phyloP scores from a whole-genome alignment of 1,140 invertebrate species.

The Melipona quadrifasciata region DNA sequence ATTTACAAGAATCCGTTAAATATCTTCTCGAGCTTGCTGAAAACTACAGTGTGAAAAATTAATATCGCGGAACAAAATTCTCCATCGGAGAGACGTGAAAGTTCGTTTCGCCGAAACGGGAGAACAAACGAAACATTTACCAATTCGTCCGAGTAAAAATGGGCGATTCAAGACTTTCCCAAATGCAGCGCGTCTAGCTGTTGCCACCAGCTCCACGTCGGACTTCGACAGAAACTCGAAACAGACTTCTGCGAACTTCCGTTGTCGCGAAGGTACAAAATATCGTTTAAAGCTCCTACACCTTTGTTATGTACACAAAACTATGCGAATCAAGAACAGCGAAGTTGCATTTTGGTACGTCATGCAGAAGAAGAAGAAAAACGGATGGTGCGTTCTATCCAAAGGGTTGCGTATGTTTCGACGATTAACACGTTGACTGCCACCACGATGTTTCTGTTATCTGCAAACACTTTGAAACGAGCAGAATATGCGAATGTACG shows the following conservation, averaged over 20 bases:
- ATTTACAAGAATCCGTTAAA: not conserved
- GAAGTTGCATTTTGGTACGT: not conserved
- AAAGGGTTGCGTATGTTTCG: not conserved
- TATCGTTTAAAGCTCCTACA: conserved; percentile 5
- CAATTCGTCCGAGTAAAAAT: not conserved
- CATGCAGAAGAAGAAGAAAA: not conserved
- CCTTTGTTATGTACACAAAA: not conserved
- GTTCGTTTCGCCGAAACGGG: not conserved
- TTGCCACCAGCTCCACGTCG: not conserved
- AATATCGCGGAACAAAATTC: not conserved
- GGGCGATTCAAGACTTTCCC: not conserved
- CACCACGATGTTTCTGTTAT: no score
- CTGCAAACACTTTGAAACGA: no score
- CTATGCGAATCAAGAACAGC: not conserved
- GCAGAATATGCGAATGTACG: no score
- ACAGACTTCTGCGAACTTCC: not conserved
- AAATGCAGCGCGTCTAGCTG: not conserved
- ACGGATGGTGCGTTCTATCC: not conserved
- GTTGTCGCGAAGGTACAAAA: not conserved
- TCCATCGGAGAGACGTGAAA: not conserved
- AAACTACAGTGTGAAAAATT: not conserved
- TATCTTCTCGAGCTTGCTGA: not conserved
- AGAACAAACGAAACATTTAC: not conserved
- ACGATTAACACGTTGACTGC: no score
- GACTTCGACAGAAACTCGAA: conserved; percentile 13